Base-by-base conservation (phyloP, 2,797 vertebrate genomes). In the Spatula versicolor region DNA sequence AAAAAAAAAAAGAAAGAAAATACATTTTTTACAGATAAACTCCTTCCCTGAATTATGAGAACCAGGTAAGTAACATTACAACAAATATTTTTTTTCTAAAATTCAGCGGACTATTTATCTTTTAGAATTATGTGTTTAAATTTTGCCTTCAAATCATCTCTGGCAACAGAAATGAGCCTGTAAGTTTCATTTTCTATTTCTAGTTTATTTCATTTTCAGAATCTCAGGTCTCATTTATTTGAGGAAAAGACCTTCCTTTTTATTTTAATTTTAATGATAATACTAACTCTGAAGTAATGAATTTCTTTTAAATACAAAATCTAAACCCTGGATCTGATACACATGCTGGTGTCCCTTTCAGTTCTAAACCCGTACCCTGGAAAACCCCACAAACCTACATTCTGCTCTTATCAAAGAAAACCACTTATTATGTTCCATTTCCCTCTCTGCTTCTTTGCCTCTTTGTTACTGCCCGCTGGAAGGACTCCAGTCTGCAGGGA, bases 351-450 rank as follows among this genome's bases (percentile, higher is more conserved):
- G 35, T 25, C 67, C 58, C 55, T 88, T 77, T 92, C 74, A 75
- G 41, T 67, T 75, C 52, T 79, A 89, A 91, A 66, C 10, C 11
- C 25, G 59, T 52, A 72, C 46, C 79, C 63, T 46, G 63, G 28
- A 74, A 91, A 76, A 69, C 25, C 7, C 48, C 73, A 68, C 60
- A 94, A 62, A 46, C 16, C 20, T 64, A 75, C 54, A 71, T 68
- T 88, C 81, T 73, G 39, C 63, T 79, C 71, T 94, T 50, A 77
- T 62, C 62, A 74, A 94, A 67, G 56, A 86, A 94, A 78, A 45
- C 56, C 60, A 72, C 93, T 93, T 94, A 91, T 93, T 88, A 92
- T 92, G 82, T 74, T 87, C 45, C 50, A 73, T 95, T 93, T 94
- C 86, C 88, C 21, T 2, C 81, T 69, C 84, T 62, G 31, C 66